Conservation (phyloP, 2,888 invertebrate genomes). For the Alitta virens region DNA sequence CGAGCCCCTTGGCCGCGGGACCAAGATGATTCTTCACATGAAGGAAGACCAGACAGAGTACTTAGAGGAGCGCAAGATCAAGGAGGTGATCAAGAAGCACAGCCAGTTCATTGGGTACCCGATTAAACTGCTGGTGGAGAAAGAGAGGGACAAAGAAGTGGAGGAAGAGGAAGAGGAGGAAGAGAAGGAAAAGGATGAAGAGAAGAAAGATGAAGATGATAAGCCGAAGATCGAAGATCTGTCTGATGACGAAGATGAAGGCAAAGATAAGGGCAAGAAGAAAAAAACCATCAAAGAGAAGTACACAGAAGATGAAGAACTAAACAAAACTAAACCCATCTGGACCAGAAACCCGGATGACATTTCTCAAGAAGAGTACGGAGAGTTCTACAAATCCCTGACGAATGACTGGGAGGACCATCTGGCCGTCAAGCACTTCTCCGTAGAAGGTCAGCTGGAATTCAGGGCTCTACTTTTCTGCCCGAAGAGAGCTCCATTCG, state of each 20-base stretch:
- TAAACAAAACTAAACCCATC: constrained; percentile 97
- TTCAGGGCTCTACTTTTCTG: constrained; percentile 91
- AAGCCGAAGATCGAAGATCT: constrained; percentile 35
- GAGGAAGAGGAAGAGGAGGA: constrained; percentile 67
- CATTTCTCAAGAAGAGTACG: constrained; percentile 93
- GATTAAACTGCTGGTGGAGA: constrained; percentile 61
- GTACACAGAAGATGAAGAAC: constrained; percentile 95
- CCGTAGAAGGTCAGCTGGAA: constrained; percentile 67
- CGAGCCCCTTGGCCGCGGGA: constrained; percentile 68
- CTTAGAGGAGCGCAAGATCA: constrained; percentile 89
- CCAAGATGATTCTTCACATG: constrained; percentile 87
- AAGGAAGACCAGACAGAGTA: constrained; percentile 96
- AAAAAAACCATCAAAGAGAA: constrained; percentile 97
- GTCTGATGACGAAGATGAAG: constrained; percentile 31
- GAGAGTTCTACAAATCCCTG: constrained; percentile 96
- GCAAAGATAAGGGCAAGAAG: constrained; percentile 70
- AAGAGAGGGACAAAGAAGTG: constrained; percentile 35
- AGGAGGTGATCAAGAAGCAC: constrained; percentile 97
- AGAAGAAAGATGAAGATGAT: constrained; percentile 61
- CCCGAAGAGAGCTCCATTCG: constrained; percentile 91
- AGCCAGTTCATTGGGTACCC: constrained; percentile 99
- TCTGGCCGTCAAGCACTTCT: constrained; percentile 77
- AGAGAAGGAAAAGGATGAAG: constrained; percentile 42
- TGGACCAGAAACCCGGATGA: constrained; percentile 98
- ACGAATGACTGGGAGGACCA: constrained; percentile 99